Conservation (phyloP, 2,888 invertebrate species). For the Antheraea yamamai region DNA sequence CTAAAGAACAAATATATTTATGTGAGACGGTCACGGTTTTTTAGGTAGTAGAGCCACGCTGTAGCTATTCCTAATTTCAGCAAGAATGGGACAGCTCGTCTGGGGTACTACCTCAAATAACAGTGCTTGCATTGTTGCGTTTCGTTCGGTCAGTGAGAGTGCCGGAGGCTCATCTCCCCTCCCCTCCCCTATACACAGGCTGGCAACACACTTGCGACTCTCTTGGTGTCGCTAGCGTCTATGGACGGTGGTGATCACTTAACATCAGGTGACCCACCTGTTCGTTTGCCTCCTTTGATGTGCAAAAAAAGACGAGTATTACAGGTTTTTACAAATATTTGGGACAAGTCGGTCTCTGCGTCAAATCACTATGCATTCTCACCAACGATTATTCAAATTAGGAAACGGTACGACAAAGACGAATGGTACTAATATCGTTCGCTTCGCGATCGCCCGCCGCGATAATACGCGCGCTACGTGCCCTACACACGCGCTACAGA, state of each 20-base stretch:
- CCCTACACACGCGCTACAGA: conserved; percentile 77
- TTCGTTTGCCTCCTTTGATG: background rate
- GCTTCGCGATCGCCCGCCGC: conserved; percentile 65
- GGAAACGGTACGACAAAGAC: conserved; percentile 80
- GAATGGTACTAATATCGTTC: conserved; percentile 80
- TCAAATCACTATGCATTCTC: conserved; percentile 76
- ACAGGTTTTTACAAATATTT: background rate
- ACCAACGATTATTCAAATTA: conserved; percentile 82
- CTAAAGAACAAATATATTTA: background rate
- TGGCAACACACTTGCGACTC: too few species aligned
- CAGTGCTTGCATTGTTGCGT: too few species aligned
- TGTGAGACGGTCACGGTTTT: background rate
- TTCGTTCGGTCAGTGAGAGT: too few species aligned
- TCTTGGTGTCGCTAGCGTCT: too few species aligned
- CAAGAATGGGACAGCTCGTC: too few species aligned
- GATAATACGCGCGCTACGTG: conserved; percentile 70
- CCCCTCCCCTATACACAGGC: too few species aligned
- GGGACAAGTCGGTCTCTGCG: conserved; percentile 47
- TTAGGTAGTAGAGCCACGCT: too few species aligned
- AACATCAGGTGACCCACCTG: too few species aligned
- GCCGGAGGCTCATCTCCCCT: too few species aligned
- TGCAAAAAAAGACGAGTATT: background rate
- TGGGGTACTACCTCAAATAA: too few species aligned
- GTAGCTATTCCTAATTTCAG: too few species aligned
- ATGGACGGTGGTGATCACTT: too few species aligned